phyloP scores from a whole-genome alignment of 2,797 vertebrate species.

The Gallinago nigripennis region DNA sequence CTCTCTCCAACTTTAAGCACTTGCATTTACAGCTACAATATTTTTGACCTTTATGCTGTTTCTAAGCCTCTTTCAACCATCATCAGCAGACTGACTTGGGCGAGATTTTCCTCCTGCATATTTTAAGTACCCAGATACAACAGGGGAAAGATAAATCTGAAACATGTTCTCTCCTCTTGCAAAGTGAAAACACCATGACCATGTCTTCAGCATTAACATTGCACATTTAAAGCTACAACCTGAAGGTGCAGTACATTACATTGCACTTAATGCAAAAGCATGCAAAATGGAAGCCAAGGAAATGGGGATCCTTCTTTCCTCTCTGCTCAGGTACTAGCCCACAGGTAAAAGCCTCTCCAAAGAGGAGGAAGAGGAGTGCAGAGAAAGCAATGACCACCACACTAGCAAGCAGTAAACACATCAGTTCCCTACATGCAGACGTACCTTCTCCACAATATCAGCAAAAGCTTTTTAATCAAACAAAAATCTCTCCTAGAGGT shows the following conservation, averaged over 20 bases:
- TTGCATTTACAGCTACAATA: constrained; percentile 32
- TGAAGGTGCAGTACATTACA: not conserved
- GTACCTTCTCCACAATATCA: not conserved
- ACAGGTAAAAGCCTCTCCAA: not conserved
- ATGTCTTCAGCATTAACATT: not conserved
- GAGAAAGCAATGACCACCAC: not conserved
- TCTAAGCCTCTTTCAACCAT: constrained; percentile 19
- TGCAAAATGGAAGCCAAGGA: not conserved
- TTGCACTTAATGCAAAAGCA: not conserved
- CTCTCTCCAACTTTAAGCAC: constrained; percentile 1
- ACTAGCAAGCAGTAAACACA: not conserved
- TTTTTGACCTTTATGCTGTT: constrained; percentile 56
- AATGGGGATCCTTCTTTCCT: not conserved
- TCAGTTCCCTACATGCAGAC: rapidly evolving
- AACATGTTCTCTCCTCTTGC: not conserved
- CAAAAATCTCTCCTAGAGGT: not conserved
- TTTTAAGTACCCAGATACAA: not conserved
- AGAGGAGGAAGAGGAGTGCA: not conserved
- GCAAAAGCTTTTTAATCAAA: not conserved
- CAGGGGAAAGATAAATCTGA: not conserved
- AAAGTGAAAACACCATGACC: not conserved
- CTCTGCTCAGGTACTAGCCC: not conserved
- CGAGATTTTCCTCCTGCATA: not conserved
- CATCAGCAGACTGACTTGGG: not conserved
- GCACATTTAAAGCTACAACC: not conserved